A percentile compares a stretch with the other conserved stretches of the same genome.
phyloP scores from a whole-genome alignment of 1,140 invertebrate species.

The Chlorops oryzae region DNA sequence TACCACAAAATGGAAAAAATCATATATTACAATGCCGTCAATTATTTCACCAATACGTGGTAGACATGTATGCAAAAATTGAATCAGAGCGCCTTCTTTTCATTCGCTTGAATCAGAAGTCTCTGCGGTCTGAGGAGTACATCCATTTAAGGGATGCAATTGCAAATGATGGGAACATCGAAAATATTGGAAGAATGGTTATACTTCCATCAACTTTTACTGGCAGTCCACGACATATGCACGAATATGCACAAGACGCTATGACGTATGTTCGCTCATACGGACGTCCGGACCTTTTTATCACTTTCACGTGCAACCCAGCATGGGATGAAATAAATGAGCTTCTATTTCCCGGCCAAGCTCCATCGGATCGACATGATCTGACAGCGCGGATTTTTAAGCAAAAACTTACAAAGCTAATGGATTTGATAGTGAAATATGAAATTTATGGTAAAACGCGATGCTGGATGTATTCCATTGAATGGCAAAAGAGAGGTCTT shows the following conservation, averaged over 20 bases:
- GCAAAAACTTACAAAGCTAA: slow-evolving; percentile 49
- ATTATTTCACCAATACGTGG: slow-evolving; percentile 45
- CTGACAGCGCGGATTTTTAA: slow-evolving; percentile 49
- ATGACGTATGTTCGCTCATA: slow-evolving; percentile 46
- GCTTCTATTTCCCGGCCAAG: slow-evolving; percentile 37
- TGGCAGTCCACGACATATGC: slow-evolving; percentile 47
- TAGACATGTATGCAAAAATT: slow-evolving; percentile 52
- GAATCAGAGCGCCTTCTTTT: slow-evolving; percentile 39
- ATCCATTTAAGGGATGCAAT: slow-evolving; percentile 39
- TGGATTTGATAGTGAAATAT: slow-evolving; percentile 47
- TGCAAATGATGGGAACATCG: slow-evolving; percentile 13
- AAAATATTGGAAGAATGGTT: slow-evolving; percentile 20
- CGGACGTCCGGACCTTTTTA: slow-evolving; percentile 46
- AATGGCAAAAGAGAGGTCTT: slow-evolving; percentile 53
- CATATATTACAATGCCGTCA: slow-evolving; percentile 13
- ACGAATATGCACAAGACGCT: slow-evolving; percentile 48
- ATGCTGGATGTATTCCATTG: slow-evolving; percentile 49
- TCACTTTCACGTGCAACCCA: slow-evolving; percentile 51
- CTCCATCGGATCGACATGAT: slow-evolving; percentile 32
- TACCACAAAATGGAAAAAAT: slow-evolving; percentile 38
- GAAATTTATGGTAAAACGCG: slow-evolving; percentile 33
- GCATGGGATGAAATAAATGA: slow-evolving; percentile 47
- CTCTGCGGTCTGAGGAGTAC: slow-evolving; percentile 35
- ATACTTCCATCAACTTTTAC: slow-evolving; percentile 47
- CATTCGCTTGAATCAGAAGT: slow-evolving; percentile 20